Percentiles rank a stretch among this genome's conserved stretches.
Conservation (phyloP, 2,888 invertebrate genomes). For the Tipula unca region DNA sequence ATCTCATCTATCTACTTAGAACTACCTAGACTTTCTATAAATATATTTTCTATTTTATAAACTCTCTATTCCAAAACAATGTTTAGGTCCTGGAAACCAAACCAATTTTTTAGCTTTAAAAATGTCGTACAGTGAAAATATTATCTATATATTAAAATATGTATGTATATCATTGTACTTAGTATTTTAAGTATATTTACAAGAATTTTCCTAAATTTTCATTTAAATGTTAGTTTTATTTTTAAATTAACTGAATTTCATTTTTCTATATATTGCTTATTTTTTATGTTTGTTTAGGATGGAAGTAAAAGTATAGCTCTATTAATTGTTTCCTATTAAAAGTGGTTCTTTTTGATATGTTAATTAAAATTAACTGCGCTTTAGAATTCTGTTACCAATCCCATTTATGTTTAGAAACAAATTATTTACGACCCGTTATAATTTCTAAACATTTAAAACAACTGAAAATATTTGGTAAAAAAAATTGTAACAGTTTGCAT, state of each 20-base stretch:
- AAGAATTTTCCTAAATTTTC: background rate
- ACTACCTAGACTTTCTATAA: background rate
- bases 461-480: background rate
- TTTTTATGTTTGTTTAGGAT: background rate
- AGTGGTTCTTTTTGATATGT: background rate
- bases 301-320: background rate
- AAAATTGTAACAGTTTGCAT: conserved; percentile 18
- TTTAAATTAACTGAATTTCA: background rate
- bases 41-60: background rate
- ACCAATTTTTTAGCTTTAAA: background rate
- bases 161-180: background rate
- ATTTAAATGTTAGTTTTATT: background rate
- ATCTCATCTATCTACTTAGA: background rate
- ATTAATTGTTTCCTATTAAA: background rate
- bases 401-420: background rate
- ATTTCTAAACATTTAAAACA: background rate
- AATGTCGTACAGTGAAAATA: background rate
- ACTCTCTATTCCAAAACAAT: background rate
- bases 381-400: background rate
- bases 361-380: background rate
- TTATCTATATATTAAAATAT: background rate
- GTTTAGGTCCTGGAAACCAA: background rate
- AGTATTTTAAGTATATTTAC: background rate
- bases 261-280: conserved; percentile 8
- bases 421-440: background rate